These are phyloP conservation scores for Sebastes vulpes DNA, from an alignment of 2,797 vertebrate genomes.

Conservation along the genomic window DNA sequence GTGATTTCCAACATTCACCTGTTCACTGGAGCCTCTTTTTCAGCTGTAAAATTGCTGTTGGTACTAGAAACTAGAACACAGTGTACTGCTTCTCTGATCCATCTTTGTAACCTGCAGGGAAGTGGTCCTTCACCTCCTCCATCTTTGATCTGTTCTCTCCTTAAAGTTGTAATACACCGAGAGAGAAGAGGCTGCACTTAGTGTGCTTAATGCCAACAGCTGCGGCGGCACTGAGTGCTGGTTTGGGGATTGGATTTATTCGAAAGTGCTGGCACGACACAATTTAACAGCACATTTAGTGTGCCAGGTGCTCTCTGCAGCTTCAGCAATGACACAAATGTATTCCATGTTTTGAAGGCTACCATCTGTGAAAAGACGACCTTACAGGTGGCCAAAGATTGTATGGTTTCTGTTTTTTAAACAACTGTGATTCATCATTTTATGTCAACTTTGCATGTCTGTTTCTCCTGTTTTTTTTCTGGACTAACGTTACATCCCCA, in stretches of 20 bases:
- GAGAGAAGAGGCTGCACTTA: background rate
- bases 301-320: constrained; percentile 4
- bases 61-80: constrained; percentile 21
- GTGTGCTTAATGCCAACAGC: background rate
- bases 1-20: constrained; percentile 24
- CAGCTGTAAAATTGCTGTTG: background rate
- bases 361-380: background rate
- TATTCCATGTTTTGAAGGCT: background rate
- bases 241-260: constrained; percentile 35
- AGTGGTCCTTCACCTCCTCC: constrained; percentile 18
- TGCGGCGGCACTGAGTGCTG: constrained; percentile 13
- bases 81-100: constrained; percentile 2
- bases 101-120: constrained; percentile 38
- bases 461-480: background rate
- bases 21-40: constrained; percentile 22
- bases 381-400: background rate
- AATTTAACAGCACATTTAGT: constrained; percentile 24
- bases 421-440: background rate
- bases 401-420: constrained; percentile 1
- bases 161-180: constrained; percentile 14
- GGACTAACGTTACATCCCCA: background rate
- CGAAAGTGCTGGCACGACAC: constrained; percentile 26
- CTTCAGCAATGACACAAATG: constrained; percentile 1
- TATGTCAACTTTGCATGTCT: background rate
- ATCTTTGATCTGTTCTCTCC: constrained; percentile 45